Percentiles rank a stretch among this genome's conserved stretches.
These are phyloP conservation scores for Spondyliosoma cantharus DNA, from an alignment of 2,797 vertebrate genomes.

Conservation along the genomic window DNA sequence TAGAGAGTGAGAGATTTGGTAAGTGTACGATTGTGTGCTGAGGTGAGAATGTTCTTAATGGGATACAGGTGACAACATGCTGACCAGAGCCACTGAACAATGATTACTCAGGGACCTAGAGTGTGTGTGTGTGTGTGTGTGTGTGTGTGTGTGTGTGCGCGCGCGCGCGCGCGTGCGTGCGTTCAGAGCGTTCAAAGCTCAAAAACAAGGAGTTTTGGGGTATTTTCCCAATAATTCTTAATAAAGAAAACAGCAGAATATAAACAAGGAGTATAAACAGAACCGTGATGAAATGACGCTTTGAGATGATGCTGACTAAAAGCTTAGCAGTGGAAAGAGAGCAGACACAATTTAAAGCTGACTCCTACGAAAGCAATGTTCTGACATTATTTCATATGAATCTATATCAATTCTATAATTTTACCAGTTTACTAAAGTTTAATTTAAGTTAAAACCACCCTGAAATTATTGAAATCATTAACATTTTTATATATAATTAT, in stretches of 20 bases:
- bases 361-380: background rate
- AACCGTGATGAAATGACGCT: constrained; percentile 33
- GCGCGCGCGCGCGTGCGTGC: background rate
- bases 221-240: constrained; percentile 34
- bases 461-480: background rate
- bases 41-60: constrained; percentile 84
- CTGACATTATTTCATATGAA: background rate
- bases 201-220: background rate
- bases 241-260: constrained; percentile 13
- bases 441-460: background rate
- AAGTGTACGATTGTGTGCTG: constrained; percentile 75
- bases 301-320: constrained; percentile 39
- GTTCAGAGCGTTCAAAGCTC: constrained; percentile 9
- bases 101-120: constrained; percentile 78
- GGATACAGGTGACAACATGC: constrained; percentile 86
- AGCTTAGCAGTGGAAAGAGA: constrained; percentile 13
- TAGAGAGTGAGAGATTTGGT: constrained; percentile 44
- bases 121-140: constrained; percentile 36
- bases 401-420: background rate
- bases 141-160: constrained; percentile 18
- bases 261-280: constrained; percentile 20
- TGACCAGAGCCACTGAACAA: constrained; percentile 82
- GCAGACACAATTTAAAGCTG: background rate
- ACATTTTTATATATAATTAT: background rate
- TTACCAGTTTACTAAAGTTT: constrained; percentile 11